Conservation (phyloP, 2,113 vertebrate genomes). For the Callopanchax toddi region DNA sequence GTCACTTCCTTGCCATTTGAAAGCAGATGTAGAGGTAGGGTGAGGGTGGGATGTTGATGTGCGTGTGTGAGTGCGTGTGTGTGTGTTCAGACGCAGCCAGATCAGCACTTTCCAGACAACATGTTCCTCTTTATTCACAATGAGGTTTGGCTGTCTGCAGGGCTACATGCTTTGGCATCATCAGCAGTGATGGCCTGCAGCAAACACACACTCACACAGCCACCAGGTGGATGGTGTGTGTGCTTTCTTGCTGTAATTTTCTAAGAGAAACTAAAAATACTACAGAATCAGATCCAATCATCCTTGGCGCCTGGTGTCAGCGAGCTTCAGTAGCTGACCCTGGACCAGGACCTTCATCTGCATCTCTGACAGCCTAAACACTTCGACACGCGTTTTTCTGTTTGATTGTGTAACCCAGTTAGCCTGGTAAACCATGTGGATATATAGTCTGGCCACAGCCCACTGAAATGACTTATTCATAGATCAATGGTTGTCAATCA, state of each 20-base stretch:
- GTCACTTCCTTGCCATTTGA: constrained; percentile 70
- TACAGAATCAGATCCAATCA: no score
- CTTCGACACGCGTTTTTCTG: no score
- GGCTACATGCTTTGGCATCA: constrained; percentile 52
- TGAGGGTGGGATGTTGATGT: neutral
- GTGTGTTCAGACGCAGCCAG: constrained; percentile 44
- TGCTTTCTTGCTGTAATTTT: neutral
- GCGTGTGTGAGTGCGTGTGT: neutral
- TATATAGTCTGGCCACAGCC: no score
- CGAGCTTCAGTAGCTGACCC: no score
- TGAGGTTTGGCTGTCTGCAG: constrained; percentile 51
- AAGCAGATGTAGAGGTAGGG: constrained; percentile 58
- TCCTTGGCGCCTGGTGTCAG: no score
- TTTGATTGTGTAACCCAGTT: no score
- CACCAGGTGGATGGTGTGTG: constrained; percentile 44
- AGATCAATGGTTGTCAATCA: no score
- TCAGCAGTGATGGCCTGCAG: constrained; percentile 46
- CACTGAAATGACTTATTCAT: no score
- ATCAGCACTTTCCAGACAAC: constrained; percentile 61
- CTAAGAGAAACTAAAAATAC: no score
- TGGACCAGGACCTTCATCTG: no score
- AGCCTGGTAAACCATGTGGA: no score
- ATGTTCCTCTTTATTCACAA: constrained; percentile 53
- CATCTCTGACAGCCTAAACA: no score
- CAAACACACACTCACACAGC: constrained; percentile 39